A percentile compares a stretch with the other conserved stretches of the same genome.
Evolutionary conservation across 37 sponge, comb jelly and placozoan species (phyloP).

Genomic region (Haliclona indistincta): DNA sequence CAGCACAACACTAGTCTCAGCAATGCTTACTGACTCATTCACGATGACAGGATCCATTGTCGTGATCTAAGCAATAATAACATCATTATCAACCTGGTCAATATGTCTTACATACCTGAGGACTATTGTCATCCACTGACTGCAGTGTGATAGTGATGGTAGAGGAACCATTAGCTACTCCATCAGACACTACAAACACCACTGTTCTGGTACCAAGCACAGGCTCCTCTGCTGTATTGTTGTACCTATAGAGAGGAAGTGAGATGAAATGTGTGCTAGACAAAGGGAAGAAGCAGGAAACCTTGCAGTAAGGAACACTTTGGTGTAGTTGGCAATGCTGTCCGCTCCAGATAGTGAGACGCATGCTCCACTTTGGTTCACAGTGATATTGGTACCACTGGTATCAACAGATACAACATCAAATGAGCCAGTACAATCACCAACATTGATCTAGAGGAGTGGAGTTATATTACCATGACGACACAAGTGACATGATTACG

Average conservation of each 20-base stretch:
- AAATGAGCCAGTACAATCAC: conserved; percentile 8
- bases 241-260: conserved; percentile 23
- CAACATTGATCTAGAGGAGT: not conserved
- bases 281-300: not conserved
- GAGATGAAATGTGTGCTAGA: too few species aligned
- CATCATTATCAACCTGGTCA: too few species aligned
- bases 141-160: conserved; percentile 8
- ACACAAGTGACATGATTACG: too few species aligned
- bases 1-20: too few species aligned
- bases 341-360: conserved; percentile 41
- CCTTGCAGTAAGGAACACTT: conserved; percentile 44
- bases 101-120: conserved; percentile 31
- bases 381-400: conserved; percentile 16
- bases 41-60: too few species aligned
- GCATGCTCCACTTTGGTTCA: conserved; percentile 30
- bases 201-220: conserved; percentile 17
- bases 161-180: conserved; percentile 4
- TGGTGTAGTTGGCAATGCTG: conserved; percentile 40
- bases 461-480: too few species aligned
- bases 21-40: too few species aligned
- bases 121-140: conserved; percentile 49
- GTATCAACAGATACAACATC: conserved; percentile 17
- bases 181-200: conserved; percentile 53
- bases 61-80: too few species aligned
- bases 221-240: conserved; percentile 34